These are phyloP conservation scores for Grallaria varia DNA, from an alignment of 2,113 vertebrate species.

Conservation along the genomic window DNA sequence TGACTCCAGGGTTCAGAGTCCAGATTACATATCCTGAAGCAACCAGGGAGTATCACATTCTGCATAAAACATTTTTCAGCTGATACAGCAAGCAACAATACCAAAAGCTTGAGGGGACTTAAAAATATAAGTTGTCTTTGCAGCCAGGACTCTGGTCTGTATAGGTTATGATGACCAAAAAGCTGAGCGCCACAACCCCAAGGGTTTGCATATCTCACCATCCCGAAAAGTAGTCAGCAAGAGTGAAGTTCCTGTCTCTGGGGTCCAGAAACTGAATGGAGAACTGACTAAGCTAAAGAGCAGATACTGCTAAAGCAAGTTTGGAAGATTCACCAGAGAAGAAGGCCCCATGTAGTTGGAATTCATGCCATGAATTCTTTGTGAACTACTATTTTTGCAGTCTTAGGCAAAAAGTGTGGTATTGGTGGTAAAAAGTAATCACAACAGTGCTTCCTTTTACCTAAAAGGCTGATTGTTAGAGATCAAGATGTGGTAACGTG, in stretches of 20 bases:
- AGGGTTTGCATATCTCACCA: not conserved
- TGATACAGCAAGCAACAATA: conserved; percentile 5
- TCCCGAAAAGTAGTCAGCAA: not conserved
- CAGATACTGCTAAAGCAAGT: not conserved
- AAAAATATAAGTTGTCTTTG: not conserved
- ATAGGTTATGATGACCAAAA: not conserved
- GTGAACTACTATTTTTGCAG: not conserved
- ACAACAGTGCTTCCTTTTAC: not conserved
- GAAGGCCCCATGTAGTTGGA: not conserved
- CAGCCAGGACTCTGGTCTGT: not conserved
- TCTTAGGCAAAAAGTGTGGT: not conserved
- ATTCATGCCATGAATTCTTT: not conserved
- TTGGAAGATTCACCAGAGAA: not conserved
- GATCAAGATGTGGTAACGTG: fast-evolving
- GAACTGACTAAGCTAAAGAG: not conserved
- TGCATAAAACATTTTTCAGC: conserved; percentile 39
- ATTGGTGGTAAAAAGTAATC: not conserved
- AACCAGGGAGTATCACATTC: conserved; percentile 40
- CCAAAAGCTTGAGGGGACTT: not conserved
- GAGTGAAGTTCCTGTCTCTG: not conserved
- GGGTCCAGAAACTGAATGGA: not conserved
- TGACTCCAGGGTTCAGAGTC: conserved; percentile 31
- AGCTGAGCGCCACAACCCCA: not conserved
- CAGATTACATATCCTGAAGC: conserved; percentile 18
- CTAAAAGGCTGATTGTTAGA: not conserved